Evolutionary conservation across 2,888 invertebrate genomes (phyloP).

Genomic region (Epinotia brunnichana): DNA sequence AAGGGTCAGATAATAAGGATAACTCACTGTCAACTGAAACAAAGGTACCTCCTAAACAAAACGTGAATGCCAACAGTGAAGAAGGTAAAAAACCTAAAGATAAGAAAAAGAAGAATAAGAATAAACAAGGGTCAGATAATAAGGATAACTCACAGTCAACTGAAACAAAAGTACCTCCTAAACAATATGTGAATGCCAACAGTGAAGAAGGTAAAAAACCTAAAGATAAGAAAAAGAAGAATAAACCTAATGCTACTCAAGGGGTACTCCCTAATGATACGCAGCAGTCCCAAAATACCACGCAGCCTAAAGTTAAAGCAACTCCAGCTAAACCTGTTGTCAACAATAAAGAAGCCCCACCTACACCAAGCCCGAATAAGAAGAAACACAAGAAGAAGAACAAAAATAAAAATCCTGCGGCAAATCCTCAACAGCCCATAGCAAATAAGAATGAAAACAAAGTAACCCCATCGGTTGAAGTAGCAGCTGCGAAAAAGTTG

Average conservation of each 20-base stretch:
- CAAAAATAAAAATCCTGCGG: conserved; percentile 47
- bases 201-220: conserved; percentile 27
- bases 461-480: conserved; percentile 62
- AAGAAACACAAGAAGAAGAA: conserved; percentile 58
- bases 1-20: conserved; percentile 21
- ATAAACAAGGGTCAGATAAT: conserved; percentile 31
- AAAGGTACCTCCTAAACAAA: conserved; percentile 44
- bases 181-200: conserved; percentile 30
- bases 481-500: conserved; percentile 65
- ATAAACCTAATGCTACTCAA: conserved; percentile 33
- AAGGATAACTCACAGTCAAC: conserved; percentile 30
- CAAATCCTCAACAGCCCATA: conserved; percentile 27
- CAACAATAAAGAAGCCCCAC: conserved; percentile 11
- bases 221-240: conserved; percentile 32
- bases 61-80: conserved; percentile 14
- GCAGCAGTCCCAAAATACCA: conserved; percentile 16
- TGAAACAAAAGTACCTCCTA: conserved; percentile 40
- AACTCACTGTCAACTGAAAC: conserved; percentile 30
- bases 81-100: conserved; percentile 26
- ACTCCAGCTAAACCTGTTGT: conserved; percentile 19
- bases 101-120: conserved; percentile 38
- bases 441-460: conserved; percentile 46
- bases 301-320: conserved; percentile 18
- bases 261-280: conserved; percentile 17
- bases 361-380: conserved; percentile 51